Evolutionary conservation across 2,888 invertebrate species (phyloP).

Genomic region (Nymphalis urticae): DNA sequence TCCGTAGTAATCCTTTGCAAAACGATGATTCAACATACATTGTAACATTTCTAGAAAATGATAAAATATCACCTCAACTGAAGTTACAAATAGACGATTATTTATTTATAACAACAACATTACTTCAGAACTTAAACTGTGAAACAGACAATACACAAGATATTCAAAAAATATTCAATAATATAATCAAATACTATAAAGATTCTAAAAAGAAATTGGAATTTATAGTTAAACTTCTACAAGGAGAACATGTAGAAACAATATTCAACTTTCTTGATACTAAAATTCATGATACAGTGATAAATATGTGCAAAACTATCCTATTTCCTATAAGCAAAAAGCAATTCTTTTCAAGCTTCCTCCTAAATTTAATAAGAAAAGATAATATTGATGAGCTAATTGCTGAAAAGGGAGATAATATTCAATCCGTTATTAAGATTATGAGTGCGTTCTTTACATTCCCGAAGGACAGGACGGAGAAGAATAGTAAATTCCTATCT

Average conservation of each 20-base stretch:
- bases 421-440: conserved; percentile 71
- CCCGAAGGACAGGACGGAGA: conserved; percentile 55
- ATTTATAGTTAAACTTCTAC: conserved; percentile 62
- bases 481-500: conserved; percentile 55
- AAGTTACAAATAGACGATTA: conserved; percentile 58
- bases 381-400: conserved; percentile 65
- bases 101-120: conserved; percentile 54
- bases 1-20: conserved; percentile 57
- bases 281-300: conserved; percentile 50
- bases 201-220: conserved; percentile 71
- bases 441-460: conserved; percentile 68
- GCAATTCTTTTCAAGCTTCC: conserved; percentile 60
- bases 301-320: conserved; percentile 59
- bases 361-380: conserved; percentile 66
- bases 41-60: conserved; percentile 61
- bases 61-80: conserved; percentile 59
- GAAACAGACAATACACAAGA: conserved; percentile 40
- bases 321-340: conserved; percentile 67
- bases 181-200: conserved; percentile 60
- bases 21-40: conserved; percentile 53
- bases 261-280: conserved; percentile 63
- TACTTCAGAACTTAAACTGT: conserved; percentile 56
- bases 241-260: conserved; percentile 64
- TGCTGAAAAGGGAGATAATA: conserved; percentile 70
- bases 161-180: conserved; percentile 54